Base-by-base conservation (phyloP, 2,113 vertebrate species). In the Tautogolabrus adspersus region DNA sequence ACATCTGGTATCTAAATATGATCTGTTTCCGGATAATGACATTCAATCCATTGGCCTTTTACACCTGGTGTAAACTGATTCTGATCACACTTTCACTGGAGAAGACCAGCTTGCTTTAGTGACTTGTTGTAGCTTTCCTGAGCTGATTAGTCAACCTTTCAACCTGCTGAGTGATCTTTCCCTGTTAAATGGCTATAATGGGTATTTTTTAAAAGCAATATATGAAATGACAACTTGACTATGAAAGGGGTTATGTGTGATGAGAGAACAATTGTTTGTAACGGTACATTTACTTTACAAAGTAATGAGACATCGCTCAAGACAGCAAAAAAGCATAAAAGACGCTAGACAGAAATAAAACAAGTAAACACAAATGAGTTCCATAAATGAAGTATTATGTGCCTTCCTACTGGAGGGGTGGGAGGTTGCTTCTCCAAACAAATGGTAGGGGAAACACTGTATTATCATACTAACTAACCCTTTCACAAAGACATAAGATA, bases 1-100 rank as follows among this genome's bases (percentile, higher is more conserved):
- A 58, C 34, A 66, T 37, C 38, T 40, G 34, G 11, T 22, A 46
- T 34, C 47, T 61, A 69, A 19, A 56, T 56, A 30, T 15, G 44
- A 75, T 72, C 56, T 21, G 21, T 60, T 58, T 72, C 71, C 16
- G 11, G 30, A 55, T 81, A 30, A 72, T 77, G 34, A 72, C 30
- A 40, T 62, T 22, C 51, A 47, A 7, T 70, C 64, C 37, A 60
- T 61, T 10, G 23, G 64, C 16, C n/a, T 63, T 55, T 63, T 46
- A 72, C 77, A 68, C 44, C 11, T 2, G 51, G 26, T 46, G 60
- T 60, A 65, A 58, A 77, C 44, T 65, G 63, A 66, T 40, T 23
- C 57, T 40, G 52, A 71, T 22, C 7, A 57, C 67, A 75, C 66
- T 59, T 38, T 0, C 13, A 8, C 22, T 63, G 15, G 22, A 37